Percentiles rank a stretch among this genome's conserved stretches.
Evolutionary conservation across 2,888 invertebrate species (phyloP).

Genomic region (Xanthia icteritia): DNA sequence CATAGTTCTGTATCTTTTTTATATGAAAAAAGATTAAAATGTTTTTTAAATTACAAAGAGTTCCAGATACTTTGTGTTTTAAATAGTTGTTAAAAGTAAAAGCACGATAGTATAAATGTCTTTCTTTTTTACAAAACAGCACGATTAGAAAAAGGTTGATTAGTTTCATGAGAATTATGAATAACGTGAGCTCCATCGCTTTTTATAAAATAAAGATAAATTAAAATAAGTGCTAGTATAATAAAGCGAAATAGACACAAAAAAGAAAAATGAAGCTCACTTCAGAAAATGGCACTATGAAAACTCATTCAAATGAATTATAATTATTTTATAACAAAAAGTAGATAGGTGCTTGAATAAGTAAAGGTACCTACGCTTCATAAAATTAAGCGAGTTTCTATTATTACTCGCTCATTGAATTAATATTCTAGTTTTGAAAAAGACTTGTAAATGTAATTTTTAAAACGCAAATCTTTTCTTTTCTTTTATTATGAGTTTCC

Average conservation of each 20-base stretch:
- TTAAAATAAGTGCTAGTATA: conserved; percentile 49
- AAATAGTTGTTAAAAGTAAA: conserved; percentile 15
- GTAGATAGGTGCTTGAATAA: conserved; percentile 49
- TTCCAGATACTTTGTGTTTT: conserved; percentile 26
- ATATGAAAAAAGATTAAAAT: not conserved
- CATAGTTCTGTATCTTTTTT: not conserved
- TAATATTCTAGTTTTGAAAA: conserved; percentile 23
- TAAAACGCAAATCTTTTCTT: not conserved
- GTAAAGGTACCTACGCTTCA: conserved; percentile 47
- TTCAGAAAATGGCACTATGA: conserved; percentile 62
- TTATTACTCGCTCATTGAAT: conserved; percentile 36
- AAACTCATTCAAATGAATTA: conserved; percentile 70
- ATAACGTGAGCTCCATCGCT: conserved; percentile 50
- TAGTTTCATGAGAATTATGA: conserved; percentile 32
- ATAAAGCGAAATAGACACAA: conserved; percentile 58
- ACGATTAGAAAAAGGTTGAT: conserved; percentile 15
- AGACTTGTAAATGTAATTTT: not conserved
- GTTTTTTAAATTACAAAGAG: conserved; percentile 1
- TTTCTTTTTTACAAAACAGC: conserved; percentile 3
- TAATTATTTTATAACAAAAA: conserved; percentile 53
- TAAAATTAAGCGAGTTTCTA: conserved; percentile 58
- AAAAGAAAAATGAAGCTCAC: conserved; percentile 57
- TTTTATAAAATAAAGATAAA: conserved; percentile 31
- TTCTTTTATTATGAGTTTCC: conserved; percentile 70
- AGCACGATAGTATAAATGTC: not conserved